Base-by-base conservation (phyloP, 2,888 invertebrate species). In the Lapara coniferarum region DNA sequence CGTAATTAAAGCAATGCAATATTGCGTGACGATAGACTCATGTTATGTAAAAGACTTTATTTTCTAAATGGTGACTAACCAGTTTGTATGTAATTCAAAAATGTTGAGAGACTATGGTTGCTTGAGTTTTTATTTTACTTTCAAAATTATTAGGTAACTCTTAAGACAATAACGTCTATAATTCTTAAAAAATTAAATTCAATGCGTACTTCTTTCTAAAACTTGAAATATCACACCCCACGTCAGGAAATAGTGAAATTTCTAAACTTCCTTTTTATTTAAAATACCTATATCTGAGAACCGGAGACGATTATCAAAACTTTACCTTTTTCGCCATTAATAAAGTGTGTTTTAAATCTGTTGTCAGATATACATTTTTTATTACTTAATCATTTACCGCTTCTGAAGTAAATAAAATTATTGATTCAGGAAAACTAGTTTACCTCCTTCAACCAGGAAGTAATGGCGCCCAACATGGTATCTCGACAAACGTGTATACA, bases 401-500 rank as follows among this genome's bases (percentile, higher is more conserved):
- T 16, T 6, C 53, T n/a, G 53, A 14, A 5, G 16, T 8, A 53
- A 8, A 53, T 7, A 53, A 5, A 53, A 53, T 53, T 5, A 53
- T 53, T 16, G 16, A 49, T 19, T 63, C 19, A 63, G 19, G 7
- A 49, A 49, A 49, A 63, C 59, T 59, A 12, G 46, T 59, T 59
- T 19, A 63, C 46, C 16, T 59, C 2, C 13, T 6, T 49, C 25
- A 63, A 67, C 55, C 67, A 71, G 59, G 51, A 55, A 71, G 52
- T 66, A 66, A 14, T 66, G 63, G 63, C 63, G 49, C 63, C 63
- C 63, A 63, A 63, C 63, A 46, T 63, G 63, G 63, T 63, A 7
- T 69, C 70, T 70, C 44, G 69, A 16, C 30, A 51, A 68, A 56
- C 49, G 37, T n/a, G 37, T n/a, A n/a, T 16, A 63, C 44, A 72